Evolutionary conservation across 2,888 invertebrate genomes (phyloP).

Genomic region (Calameuta filiformis): DNA sequence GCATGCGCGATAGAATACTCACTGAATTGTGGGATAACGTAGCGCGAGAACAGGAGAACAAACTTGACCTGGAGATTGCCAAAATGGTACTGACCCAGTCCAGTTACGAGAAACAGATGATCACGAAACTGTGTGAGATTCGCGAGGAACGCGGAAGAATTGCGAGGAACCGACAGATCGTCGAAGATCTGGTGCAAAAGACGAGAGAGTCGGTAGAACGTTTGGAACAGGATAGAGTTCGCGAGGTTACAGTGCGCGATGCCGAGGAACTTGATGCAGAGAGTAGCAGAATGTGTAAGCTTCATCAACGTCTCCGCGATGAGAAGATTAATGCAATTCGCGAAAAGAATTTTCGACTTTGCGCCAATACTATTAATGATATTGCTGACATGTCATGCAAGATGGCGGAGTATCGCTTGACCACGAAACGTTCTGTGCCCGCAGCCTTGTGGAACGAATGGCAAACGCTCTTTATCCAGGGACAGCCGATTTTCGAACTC

Average conservation of each 20-base stretch:
- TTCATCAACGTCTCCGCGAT: slow-evolving; percentile 69
- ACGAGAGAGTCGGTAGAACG: slow-evolving; percentile 66
- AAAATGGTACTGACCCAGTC: slow-evolving; percentile 73
- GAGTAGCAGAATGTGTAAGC: slow-evolving; percentile 51
- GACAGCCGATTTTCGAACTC: slow-evolving; percentile 70
- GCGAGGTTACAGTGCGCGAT: slow-evolving; percentile 34
- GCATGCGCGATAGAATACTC: slow-evolving; percentile 68
- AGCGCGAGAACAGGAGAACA: slow-evolving; percentile 68
- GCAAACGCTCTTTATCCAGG: slow-evolving; percentile 70
- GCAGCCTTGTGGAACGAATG: slow-evolving; percentile 69
- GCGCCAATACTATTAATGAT: slow-evolving; percentile 69
- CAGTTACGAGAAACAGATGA: slow-evolving; percentile 75
- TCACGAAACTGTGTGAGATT: slow-evolving; percentile 73
- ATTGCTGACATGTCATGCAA: slow-evolving; percentile 70
- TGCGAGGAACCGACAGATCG: slow-evolving; percentile 68
- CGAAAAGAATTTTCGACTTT: slow-evolving; percentile 64
- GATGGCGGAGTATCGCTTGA: slow-evolving; percentile 67
- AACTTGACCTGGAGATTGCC: slow-evolving; percentile 68
- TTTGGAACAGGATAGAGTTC: slow-evolving; percentile 66
- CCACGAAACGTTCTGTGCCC: slow-evolving; percentile 65
- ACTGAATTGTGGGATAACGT: slow-evolving; percentile 69
- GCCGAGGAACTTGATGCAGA: slow-evolving; percentile 41
- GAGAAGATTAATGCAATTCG: slow-evolving; percentile 50
- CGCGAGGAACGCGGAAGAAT: slow-evolving; percentile 71
- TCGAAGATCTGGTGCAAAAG: slow-evolving; percentile 68